Conservation (phyloP, 2,888 invertebrate genomes). For the Marasmarcha lunaedactyla region DNA sequence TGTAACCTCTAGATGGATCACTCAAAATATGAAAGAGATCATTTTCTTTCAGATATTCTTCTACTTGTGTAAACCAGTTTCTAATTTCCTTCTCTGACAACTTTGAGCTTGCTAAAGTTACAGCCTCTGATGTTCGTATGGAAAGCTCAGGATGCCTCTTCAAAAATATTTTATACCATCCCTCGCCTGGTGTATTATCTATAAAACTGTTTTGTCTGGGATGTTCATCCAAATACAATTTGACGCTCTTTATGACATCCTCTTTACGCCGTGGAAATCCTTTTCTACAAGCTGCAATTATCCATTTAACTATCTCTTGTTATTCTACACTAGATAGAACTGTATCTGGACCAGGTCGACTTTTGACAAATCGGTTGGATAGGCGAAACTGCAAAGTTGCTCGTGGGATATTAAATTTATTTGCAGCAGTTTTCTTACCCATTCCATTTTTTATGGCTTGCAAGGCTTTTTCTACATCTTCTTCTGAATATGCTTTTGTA, state of each 20-base stretch:
- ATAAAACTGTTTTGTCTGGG: slow-evolving; percentile 17
- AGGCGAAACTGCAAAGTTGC: slow-evolving; percentile 17
- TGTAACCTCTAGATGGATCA: slow-evolving; percentile 14
- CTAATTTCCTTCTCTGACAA: no score
- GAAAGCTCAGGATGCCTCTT: no score
- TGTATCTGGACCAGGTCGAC: slow-evolving; percentile 17
- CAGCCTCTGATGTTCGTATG: neutral
- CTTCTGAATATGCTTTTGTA: slow-evolving; percentile 10
- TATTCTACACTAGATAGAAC: slow-evolving; percentile 16
- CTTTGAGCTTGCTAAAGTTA: slow-evolving; percentile 3
- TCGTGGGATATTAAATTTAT: slow-evolving; percentile 16
- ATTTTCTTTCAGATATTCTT: slow-evolving; percentile 16
- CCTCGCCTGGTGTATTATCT: slow-evolving; percentile 12
- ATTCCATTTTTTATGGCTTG: slow-evolving; percentile 17
- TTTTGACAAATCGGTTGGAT: slow-evolving; percentile 3
- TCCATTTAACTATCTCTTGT: slow-evolving; percentile 14
- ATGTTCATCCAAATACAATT: slow-evolving; percentile 16
- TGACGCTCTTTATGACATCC: slow-evolving; percentile 17
- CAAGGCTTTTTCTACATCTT: slow-evolving; percentile 14
- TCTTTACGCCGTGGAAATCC: slow-evolving; percentile 15
- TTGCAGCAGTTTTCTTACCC: slow-evolving; percentile 17
- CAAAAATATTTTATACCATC: slow-evolving; percentile 12
- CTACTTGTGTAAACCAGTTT: slow-evolving; percentile 17
- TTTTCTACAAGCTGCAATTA: slow-evolving; percentile 12
- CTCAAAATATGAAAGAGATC: slow-evolving; percentile 6